Base-by-base conservation (phyloP, 2,113 vertebrate genomes). In the Brachypteracias leptosomus region DNA sequence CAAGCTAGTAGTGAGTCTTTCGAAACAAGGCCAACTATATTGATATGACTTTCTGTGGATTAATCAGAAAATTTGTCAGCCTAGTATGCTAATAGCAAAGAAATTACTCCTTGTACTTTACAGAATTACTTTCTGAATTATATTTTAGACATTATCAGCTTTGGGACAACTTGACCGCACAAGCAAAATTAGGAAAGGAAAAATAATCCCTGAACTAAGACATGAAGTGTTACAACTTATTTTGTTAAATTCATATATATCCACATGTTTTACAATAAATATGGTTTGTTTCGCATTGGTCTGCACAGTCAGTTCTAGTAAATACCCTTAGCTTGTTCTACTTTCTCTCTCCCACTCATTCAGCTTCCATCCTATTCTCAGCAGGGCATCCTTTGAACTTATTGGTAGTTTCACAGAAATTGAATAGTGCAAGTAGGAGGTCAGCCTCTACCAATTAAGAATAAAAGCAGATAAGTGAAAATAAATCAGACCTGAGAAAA, bases 141-240 rank as follows among this genome's bases (percentile, higher is more conserved):
- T 63, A 68, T 42, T 81, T 88, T 14, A 36, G 10, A 73, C 12
- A 49, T 35, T 46, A 82, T 22, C 61, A 80, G 21, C 62, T 70
- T 58, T 5, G 9, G 38, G 55, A 83, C 35, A 88, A 75, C n/a
- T 17, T 52, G 33, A 49, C 26, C n/a, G 63, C 13, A 57, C 9
- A 74, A 52, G 21, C 10, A 83, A 70, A 66, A 75, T n/a, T 6
- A 58, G 54, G 40, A 46, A 65, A 71, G 33, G 16, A 82, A 9
- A 29, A 89, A 58, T 29, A 76, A 82, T 59, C 44, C 24, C 54
- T 58, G 63, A 78, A 66, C 14, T 11, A 26, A 59, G 18, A 74
- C 28, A 44, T 6, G 1, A 80, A n/a, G 20, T 12, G 18, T 51
- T 74, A 52, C 0, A 5, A 36, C 6, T 4, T 0, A 0, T 19